These are phyloP conservation scores for Pempheris klunzingeri DNA, from an alignment of 2,797 vertebrate genomes.

Conservation along the genomic window DNA sequence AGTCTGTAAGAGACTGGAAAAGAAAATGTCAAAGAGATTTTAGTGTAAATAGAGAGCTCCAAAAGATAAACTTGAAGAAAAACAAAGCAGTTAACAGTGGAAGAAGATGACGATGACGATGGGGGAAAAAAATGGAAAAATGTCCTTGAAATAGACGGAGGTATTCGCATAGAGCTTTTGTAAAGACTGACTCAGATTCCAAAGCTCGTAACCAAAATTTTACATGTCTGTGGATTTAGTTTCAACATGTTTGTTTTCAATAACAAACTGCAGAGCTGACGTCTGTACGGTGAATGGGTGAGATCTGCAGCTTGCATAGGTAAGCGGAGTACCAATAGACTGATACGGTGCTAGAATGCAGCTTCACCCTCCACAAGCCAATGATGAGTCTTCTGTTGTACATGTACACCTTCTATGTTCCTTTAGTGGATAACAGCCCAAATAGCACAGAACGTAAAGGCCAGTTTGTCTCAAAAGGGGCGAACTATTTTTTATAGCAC, in stretches of 20 bases:
- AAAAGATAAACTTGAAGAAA: constrained; percentile 90
- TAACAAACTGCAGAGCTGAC: constrained; percentile 85
- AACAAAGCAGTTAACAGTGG: constrained; percentile 80
- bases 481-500: constrained; percentile 87
- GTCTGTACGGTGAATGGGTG: constrained; percentile 80
- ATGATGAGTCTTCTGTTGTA: constrained; percentile 86
- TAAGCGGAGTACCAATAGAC: constrained; percentile 75
- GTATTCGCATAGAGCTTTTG: constrained; percentile 92
- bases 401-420: constrained; percentile 83
- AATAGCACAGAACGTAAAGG: constrained; percentile 95
- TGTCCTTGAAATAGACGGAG: constrained; percentile 91
- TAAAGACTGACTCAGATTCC: constrained; percentile 99
- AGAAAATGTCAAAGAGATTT: constrained; percentile 85
- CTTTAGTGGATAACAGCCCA: constrained; percentile 84
- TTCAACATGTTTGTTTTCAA: constrained; percentile 95
- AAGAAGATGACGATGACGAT: constrained; percentile 58
- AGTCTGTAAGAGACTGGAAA: constrained; percentile 90
- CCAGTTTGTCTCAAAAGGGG: constrained; percentile 87
- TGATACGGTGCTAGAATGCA: constrained; percentile 73
- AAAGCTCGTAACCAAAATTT: constrained; percentile 99
- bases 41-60: constrained; percentile 83
- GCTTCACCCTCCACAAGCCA: constrained; percentile 81
- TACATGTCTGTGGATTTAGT: constrained; percentile 95
- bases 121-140: constrained; percentile 78
- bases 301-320: constrained; percentile 70